phyloP scores from a whole-genome alignment of 2,888 invertebrate genomes.

The Chrysolina haemoptera region DNA sequence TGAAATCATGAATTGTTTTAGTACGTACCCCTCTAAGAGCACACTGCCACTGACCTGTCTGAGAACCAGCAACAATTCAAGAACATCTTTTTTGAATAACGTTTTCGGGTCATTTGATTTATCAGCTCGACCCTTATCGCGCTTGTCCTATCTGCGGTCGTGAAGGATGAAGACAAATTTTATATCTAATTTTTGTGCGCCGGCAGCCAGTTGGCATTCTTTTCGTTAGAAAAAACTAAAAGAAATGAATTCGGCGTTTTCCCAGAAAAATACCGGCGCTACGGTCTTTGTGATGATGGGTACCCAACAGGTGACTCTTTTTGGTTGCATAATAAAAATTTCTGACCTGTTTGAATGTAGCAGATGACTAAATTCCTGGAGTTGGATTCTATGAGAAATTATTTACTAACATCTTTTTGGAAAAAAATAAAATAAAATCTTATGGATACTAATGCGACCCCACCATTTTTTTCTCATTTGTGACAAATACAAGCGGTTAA shows the following conservation, averaged over 20 bases:
- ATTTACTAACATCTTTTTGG: background rate
- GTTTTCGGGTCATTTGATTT: constrained; percentile 41
- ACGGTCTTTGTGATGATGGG: constrained; percentile 25
- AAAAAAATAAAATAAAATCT: too few relatives aligned
- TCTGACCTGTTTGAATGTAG: background rate
- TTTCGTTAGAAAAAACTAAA: constrained; percentile 26
- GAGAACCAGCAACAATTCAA: background rate
- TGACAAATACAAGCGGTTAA: too few relatives aligned
- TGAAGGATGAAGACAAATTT: constrained; percentile 49
- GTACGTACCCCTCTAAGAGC: background rate
- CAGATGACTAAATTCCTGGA: constrained; percentile 1
- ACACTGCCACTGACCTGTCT: background rate
- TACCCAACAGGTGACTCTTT: constrained; percentile 36
- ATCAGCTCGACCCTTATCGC: constrained; percentile 35
- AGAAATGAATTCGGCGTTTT: constrained; percentile 36
- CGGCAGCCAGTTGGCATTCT: constrained; percentile 28
- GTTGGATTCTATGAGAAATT: background rate
- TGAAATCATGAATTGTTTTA: constrained; percentile 7
- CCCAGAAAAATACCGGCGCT: constrained; percentile 32
- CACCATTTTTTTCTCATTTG: too few relatives aligned
- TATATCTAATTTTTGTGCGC: constrained; percentile 45
- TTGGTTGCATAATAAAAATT: constrained; percentile 37
- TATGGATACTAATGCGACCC: too few relatives aligned
- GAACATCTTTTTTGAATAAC: constrained; percentile 37
- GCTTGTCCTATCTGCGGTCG: constrained; percentile 37